Percentiles rank a stretch among this genome's conserved stretches.
Conservation (phyloP, 2,888 invertebrate genomes). For the Bruchidius siliquastri region DNA sequence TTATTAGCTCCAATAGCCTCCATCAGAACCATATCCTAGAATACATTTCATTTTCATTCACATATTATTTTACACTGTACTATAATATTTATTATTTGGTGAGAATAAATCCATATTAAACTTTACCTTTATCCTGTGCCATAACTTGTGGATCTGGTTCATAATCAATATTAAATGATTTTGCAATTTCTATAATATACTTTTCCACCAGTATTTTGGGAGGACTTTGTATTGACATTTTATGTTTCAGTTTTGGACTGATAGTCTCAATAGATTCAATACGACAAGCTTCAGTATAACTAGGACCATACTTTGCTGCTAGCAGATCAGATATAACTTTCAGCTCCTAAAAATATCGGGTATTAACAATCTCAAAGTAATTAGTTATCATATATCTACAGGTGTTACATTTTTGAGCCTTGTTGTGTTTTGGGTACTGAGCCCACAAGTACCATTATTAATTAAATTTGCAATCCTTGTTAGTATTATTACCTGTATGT, state of each 20-base stretch:
- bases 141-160: conserved; percentile 91
- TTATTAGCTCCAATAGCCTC: too few relatives aligned
- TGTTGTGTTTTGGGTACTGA: too few relatives aligned
- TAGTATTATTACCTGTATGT: conserved; percentile 70
- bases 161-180: conserved; percentile 90
- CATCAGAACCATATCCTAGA: too few relatives aligned
- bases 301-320: conserved; percentile 88
- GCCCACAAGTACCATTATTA: too few relatives aligned
- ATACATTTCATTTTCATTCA: too few relatives aligned
- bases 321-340: conserved; percentile 85
- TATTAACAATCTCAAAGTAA: neutral
- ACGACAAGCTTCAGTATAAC: conserved; percentile 84
- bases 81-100: too few relatives aligned
- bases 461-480: too few relatives aligned
- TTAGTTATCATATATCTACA: too few relatives aligned
- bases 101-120: too few relatives aligned
- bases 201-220: conserved; percentile 93
- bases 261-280: conserved; percentile 75
- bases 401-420: too few relatives aligned
- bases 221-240: conserved; percentile 90
- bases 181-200: conserved; percentile 93
- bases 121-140: conserved; percentile 59
- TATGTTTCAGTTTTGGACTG: conserved; percentile 89
- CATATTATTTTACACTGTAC: too few relatives aligned
- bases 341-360: conserved; percentile 51